These are phyloP conservation scores for Rhagium mordax DNA, from an alignment of 2,888 invertebrate species.

Conservation along the genomic window DNA sequence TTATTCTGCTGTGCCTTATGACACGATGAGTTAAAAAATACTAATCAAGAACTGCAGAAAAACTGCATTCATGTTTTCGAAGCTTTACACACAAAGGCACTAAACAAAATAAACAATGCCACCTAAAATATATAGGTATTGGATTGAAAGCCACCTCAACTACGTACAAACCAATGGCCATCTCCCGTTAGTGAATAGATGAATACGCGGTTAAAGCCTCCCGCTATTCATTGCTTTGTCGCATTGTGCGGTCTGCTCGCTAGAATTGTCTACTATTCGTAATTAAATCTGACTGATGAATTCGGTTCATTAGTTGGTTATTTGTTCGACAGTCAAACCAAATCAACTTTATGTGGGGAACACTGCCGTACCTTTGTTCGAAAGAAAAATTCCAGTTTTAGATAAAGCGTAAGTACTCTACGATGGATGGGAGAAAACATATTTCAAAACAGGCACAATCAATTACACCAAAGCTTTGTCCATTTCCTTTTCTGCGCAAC, in stretches of 20 bases:
- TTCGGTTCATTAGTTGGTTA: conserved; percentile 32
- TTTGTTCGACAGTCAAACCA: conserved; percentile 25
- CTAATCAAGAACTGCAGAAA: no score
- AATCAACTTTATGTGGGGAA: conserved; percentile 22
- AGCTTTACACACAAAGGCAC: background rate
- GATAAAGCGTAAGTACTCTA: background rate
- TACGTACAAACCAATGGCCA: conserved; percentile 9
- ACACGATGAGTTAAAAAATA: no score
- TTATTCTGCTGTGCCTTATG: no score
- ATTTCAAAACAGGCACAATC: background rate
- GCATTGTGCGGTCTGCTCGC: conserved; percentile 21
- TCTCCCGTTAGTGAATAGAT: conserved; percentile 40
- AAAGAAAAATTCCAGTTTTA: background rate
- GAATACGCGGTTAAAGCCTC: conserved; percentile 30
- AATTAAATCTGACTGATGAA: conserved; percentile 36
- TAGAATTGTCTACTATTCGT: conserved; percentile 23
- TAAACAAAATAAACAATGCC: background rate
- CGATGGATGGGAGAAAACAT: background rate
- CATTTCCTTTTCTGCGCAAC: background rate
- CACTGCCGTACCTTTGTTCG: conserved; percentile 14
- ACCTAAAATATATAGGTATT: background rate
- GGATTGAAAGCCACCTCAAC: background rate
- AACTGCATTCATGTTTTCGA: background rate
- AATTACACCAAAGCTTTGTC: background rate
- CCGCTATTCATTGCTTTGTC: conserved; percentile 28